A percentile compares a stretch with the other conserved stretches of the same genome.
Conservation (phyloP, 2,797 vertebrate species). For the Sparidentex hasta region DNA sequence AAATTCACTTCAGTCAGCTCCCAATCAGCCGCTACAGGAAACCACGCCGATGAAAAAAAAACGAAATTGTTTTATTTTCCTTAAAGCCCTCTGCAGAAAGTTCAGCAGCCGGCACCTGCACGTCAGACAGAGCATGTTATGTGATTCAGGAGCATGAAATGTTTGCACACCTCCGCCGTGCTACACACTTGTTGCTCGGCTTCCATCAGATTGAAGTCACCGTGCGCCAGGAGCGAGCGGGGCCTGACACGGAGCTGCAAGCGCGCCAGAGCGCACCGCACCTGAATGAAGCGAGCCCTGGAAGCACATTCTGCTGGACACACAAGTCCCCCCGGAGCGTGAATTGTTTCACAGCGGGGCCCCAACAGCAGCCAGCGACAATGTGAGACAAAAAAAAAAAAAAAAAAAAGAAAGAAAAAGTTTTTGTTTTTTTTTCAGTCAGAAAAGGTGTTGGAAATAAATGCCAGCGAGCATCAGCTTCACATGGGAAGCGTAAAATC, state of each 20-base stretch:
- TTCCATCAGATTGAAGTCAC: slow-evolving; percentile 22
- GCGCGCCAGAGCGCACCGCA: not conserved
- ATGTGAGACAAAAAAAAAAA: not conserved
- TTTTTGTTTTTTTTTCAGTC: slow-evolving; percentile 3
- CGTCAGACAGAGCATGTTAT: slow-evolving; percentile 13
- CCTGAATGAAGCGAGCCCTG: slow-evolving; percentile 14
- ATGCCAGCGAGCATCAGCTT: not conserved
- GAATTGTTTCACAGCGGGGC: not conserved
- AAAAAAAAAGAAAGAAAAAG: no score
- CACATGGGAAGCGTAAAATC: not conserved
- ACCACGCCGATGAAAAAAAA: not conserved
- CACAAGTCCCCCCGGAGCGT: slow-evolving; percentile 9
- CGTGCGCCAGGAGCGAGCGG: slow-evolving; percentile 37
- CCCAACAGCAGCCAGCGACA: not conserved
- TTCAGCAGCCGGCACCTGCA: not conserved
- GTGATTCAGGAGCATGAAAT: slow-evolving; percentile 44
- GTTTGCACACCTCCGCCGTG: slow-evolving; percentile 44
- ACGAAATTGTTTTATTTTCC: not conserved
- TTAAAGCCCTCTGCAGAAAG: not conserved
- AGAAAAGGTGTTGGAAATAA: slow-evolving; percentile 29
- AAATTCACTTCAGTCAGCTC: not conserved
- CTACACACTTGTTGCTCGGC: slow-evolving; percentile 74
- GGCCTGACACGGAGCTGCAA: slow-evolving; percentile 26
- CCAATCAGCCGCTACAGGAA: not conserved
- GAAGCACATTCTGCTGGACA: slow-evolving; percentile 16